These are phyloP conservation scores for Hippopotamus amphibius DNA, from an alignment of 2,113 vertebrate genomes.

Conservation along the genomic window DNA sequence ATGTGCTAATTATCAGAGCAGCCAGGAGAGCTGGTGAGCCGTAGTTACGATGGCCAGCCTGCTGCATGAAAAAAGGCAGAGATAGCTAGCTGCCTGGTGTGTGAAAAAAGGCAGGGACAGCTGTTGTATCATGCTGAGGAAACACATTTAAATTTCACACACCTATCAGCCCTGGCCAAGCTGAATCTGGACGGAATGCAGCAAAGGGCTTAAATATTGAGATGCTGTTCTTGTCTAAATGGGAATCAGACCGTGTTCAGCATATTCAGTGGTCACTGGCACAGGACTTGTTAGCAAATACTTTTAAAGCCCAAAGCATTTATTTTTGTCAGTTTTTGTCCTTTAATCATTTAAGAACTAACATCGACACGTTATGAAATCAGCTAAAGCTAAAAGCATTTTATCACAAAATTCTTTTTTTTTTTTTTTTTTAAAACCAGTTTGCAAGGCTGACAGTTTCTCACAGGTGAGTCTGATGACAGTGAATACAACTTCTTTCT, in stretches of 20 bases:
- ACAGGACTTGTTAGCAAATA: neutral
- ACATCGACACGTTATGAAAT: too few relatives aligned
- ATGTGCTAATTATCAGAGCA: neutral
- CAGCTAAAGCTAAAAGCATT: neutral
- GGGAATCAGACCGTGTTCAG: neutral
- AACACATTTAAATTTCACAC: neutral
- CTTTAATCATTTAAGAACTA: too few relatives aligned
- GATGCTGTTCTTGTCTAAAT: neutral
- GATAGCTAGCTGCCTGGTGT: neutral
- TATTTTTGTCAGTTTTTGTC: neutral
- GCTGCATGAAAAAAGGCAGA: neutral
- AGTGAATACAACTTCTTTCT: neutral
- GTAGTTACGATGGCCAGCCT: neutral
- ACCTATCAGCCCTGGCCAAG: neutral
- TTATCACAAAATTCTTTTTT: neutral
- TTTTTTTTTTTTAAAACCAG: neutral
- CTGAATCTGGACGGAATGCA: neutral
- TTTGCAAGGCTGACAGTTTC: neutral
- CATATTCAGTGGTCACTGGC: neutral
- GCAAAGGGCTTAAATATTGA: neutral
- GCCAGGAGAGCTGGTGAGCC: neutral
- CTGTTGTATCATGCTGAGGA: neutral
- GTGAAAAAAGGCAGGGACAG: neutral
- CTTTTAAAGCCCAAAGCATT: constrained; percentile 10
- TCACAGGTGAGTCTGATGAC: neutral